Evolutionary conservation across 1,140 invertebrate species (phyloP).

Genomic region (Drosophila repleta): DNA sequence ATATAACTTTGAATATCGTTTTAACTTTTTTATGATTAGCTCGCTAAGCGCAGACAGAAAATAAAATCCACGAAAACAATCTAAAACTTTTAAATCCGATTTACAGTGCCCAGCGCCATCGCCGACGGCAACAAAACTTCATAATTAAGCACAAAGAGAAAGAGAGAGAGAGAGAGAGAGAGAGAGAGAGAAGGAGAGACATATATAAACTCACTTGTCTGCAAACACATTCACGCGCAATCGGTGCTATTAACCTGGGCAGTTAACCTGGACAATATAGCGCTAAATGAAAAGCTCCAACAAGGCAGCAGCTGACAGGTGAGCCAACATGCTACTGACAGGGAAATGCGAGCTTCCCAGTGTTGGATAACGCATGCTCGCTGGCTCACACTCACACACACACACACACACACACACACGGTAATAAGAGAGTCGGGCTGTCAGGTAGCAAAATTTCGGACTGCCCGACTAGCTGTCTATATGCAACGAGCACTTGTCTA

Average conservation of each 20-base stretch:
- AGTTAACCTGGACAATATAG: constrained; percentile 47
- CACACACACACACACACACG: constrained; percentile 2
- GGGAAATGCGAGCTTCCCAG: constrained; percentile 20
- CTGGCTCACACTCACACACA: constrained; percentile 9
- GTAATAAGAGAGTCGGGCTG: constrained; percentile 6
- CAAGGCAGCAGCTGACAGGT: constrained; percentile 14
- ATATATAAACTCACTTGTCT: background rate
- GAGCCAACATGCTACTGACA: constrained; percentile 30
- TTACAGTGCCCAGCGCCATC: constrained; percentile 12
- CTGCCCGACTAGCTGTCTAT: constrained; percentile 22
- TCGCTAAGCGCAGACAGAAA: constrained; percentile 2
- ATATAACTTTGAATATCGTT: constrained; percentile 5
- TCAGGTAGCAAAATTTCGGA: constrained; percentile 8
- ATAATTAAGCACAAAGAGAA: constrained; percentile 30
- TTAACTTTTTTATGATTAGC: constrained; percentile 9
- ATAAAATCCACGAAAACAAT: constrained; percentile 22
- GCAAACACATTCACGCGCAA: constrained; percentile 18
- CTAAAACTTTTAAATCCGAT: constrained; percentile 36
- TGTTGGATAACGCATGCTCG: constrained; percentile 4
- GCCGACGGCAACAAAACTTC: constrained; percentile 34
- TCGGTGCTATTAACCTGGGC: constrained; percentile 42
- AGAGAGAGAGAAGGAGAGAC: too few relatives aligned
- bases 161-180: too few relatives aligned
- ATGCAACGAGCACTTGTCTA: constrained; percentile 39
- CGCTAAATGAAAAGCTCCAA: constrained; percentile 39